Conservation (phyloP, 2,113 vertebrate genomes). For the Apistogramma diplotaenia region DNA sequence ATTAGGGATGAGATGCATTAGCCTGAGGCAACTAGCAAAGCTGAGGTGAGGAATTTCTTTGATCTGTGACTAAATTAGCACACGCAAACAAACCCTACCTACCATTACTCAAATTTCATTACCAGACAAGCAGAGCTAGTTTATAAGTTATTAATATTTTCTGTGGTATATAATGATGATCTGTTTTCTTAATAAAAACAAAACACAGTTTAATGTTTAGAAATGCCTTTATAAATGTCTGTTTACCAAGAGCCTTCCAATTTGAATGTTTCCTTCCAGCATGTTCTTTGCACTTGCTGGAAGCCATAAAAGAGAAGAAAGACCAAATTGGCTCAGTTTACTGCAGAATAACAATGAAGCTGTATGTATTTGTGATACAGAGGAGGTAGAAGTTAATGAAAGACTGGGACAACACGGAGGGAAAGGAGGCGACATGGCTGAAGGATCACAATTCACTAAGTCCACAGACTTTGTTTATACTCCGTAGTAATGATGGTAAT, state of each 20-base stretch:
- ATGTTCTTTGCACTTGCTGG: slow-evolving; percentile 7
- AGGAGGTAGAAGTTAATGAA: slow-evolving; percentile 34
- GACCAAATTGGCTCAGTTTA: slow-evolving; percentile 11
- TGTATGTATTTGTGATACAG: slow-evolving; percentile 29
- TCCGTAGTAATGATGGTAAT: slow-evolving; percentile 34
- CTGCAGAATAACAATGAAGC: slow-evolving; percentile 26
- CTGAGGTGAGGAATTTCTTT: slow-evolving; percentile 56
- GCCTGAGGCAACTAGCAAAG: slow-evolving; percentile 52
- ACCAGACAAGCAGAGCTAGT: slow-evolving; percentile 42
- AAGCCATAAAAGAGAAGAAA: not conserved
- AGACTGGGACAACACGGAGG: slow-evolving; percentile 10
- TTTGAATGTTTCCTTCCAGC: slow-evolving; percentile 24
- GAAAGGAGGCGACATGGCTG: slow-evolving; percentile 22
- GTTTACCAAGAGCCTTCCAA: slow-evolving; percentile 31
- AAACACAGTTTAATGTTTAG: slow-evolving; percentile 42
- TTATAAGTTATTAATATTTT: slow-evolving; percentile 58
- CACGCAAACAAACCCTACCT: slow-evolving; percentile 19
- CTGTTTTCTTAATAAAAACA: slow-evolving; percentile 65
- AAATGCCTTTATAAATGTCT: slow-evolving; percentile 50
- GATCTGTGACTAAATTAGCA: slow-evolving; percentile 58
- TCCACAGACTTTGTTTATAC: slow-evolving; percentile 41
- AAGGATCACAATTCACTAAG: slow-evolving; percentile 34
- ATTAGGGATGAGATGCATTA: slow-evolving; percentile 57
- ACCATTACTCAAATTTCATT: slow-evolving; percentile 64
- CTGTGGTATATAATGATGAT: slow-evolving; percentile 46